phyloP scores from a whole-genome alignment of 2,113 vertebrate genomes.

The Perognathus longimembris region DNA sequence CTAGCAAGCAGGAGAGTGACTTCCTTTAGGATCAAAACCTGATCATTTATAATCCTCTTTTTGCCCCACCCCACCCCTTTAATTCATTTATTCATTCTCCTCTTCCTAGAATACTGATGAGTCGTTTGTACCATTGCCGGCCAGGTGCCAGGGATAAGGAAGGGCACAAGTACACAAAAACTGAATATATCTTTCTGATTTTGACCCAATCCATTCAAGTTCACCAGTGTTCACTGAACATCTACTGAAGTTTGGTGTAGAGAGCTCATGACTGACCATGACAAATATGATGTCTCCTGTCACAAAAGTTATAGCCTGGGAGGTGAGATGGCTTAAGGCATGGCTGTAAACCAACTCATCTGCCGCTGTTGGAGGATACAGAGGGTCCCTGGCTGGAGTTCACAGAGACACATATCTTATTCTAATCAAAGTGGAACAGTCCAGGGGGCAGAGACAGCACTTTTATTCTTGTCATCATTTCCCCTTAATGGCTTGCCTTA shows the following conservation, averaged over 20 bases:
- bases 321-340: background rate
- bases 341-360: background rate
- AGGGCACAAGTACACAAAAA: background rate
- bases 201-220: background rate
- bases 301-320: background rate
- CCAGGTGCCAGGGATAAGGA: background rate
- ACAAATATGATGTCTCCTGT: background rate
- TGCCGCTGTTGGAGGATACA: background rate
- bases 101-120: background rate
- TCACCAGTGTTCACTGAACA: background rate
- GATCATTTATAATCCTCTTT: background rate
- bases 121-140: background rate
- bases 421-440: background rate
- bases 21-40: background rate
- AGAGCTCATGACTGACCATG: background rate
- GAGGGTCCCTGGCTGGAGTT: background rate
- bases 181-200: background rate
- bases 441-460: background rate
- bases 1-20: slow-evolving; percentile 29
- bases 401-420: background rate
- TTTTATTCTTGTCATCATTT: background rate
- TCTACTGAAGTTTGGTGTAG: too few species aligned
- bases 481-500: background rate
- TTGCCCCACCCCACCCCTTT: background rate
- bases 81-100: background rate